Percentiles rank a stretch among this genome's conserved stretches.
Evolutionary conservation across 2,113 vertebrate species (phyloP).

Genomic region (Orycteropus afer): DNA sequence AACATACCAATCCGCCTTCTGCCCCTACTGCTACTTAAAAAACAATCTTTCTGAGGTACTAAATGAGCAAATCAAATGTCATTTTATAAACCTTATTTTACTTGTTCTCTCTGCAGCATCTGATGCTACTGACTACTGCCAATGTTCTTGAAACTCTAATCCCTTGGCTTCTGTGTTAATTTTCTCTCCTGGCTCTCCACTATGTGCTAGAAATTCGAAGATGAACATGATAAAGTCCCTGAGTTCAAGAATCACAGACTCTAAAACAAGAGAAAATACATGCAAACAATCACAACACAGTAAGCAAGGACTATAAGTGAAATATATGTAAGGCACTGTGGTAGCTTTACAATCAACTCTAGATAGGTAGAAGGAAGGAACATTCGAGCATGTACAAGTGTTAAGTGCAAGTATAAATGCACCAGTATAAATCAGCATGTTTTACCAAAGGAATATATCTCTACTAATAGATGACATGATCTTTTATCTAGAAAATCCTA

Average conservation of each 20-base stretch:
- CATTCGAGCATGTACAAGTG: background rate
- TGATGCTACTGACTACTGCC: background rate
- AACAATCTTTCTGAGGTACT: background rate
- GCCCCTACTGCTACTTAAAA: background rate
- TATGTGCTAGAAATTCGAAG: background rate
- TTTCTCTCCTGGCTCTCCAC: background rate
- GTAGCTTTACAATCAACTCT: background rate
- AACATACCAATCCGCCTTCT: background rate
- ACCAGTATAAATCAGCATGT: background rate
- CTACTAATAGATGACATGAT: background rate
- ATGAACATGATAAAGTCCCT: background rate
- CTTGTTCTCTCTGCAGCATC: background rate
- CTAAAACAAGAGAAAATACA: background rate
- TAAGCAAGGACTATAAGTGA: background rate
- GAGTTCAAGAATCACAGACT: background rate
- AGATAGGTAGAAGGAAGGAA: background rate
- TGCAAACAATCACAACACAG: background rate
- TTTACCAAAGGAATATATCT: background rate
- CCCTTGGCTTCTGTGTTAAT: background rate
- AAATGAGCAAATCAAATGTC: background rate
- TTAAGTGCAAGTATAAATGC: too few relatives aligned
- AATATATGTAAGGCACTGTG: background rate
- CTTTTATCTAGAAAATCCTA: background rate
- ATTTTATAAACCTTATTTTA: background rate
- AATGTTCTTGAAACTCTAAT: background rate